Evolutionary conservation across 2,888 invertebrate genomes (phyloP), one percentile per base, ranked within the genome.

Genomic region (Acanthococcus lagerstroemiae): DNA sequence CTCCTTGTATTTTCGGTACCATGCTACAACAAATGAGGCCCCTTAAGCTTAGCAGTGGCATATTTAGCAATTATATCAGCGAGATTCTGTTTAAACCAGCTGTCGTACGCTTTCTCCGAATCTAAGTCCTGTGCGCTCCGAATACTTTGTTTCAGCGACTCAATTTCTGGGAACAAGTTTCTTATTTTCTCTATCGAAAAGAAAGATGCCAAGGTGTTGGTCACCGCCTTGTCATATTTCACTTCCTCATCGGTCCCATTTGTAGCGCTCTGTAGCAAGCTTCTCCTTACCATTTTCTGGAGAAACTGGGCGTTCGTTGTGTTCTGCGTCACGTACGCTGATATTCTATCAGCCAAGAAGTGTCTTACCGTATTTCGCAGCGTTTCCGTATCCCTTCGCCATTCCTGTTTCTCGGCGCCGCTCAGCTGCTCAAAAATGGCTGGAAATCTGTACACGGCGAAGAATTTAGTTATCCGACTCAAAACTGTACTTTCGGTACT

Each of bases 241-340:
- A 6, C 15, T 3, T 56, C 21, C 21, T 37, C 37, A 9, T 56
- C 44, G 19, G 55, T 56, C 44, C 44, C 55, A 26, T 56, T 19
- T 3, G 55, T 30, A 21, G 19, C n/a, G n/a, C n/a, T n/a, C n/a
- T n/a, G n/a, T n/a, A n/a, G n/a, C n/a, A n/a, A n/a, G n/a, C 37
- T 21, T 45, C 17, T 58, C 25, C 44, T 58, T n/a, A 58, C 17
- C 4, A 58, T 21, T 25, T 44, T 58, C n/a, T 25, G 58, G 6
- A 46, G 3, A 4, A 58, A 58, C 12, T 58, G 44, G 1, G 44
- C 58, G 25, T 45, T 45, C 17, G 44, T 58, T 4, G 58, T 17
- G 26, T 45, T 45, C 25, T 58, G 58, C 22, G 58, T 44, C 3
- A 58, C 9, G 24, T 58, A 58, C 58, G 58, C 24, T n/a, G 45